These are phyloP conservation scores for Manis javanica DNA, from an alignment of 2,797 vertebrate species.

Conservation along the genomic window DNA sequence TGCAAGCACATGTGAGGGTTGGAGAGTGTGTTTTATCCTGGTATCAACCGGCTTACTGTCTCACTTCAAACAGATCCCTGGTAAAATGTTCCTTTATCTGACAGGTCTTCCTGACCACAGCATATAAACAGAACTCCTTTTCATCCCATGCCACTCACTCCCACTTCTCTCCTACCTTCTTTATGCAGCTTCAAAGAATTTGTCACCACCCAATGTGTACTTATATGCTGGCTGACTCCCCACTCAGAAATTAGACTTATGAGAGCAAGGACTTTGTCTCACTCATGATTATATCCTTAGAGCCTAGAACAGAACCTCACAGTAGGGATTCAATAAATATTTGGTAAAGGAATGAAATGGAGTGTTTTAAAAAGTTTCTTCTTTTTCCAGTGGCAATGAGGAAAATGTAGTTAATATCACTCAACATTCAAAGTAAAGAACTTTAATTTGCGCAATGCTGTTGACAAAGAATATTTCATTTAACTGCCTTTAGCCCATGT, in stretches of 20 bases:
- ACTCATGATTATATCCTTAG: background rate
- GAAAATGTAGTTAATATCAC: background rate
- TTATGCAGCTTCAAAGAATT: background rate
- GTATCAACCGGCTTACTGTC: background rate
- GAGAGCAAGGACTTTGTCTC: background rate
- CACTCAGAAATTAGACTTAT: background rate
- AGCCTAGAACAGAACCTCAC: background rate
- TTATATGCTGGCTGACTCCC: background rate
- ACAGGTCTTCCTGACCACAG: background rate
- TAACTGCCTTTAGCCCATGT: constrained; percentile 38
- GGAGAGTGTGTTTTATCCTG: background rate
- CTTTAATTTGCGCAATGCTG: background rate
- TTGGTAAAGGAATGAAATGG: background rate
- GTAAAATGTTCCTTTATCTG: background rate
- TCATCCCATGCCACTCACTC: background rate
- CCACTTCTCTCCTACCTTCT: background rate
- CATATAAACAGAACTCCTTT: background rate
- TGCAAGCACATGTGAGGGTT: background rate
- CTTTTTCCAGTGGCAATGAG: background rate
- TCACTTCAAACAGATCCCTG: background rate
- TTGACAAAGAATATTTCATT: constrained; percentile 52
- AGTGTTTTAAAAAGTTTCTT: constrained; percentile 47
- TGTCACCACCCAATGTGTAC: background rate
- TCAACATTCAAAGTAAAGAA: constrained; percentile 53
- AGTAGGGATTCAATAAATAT: background rate